phyloP scores from a whole-genome alignment of 2,888 invertebrate genomes.

The Schizotus pectinicornis region DNA sequence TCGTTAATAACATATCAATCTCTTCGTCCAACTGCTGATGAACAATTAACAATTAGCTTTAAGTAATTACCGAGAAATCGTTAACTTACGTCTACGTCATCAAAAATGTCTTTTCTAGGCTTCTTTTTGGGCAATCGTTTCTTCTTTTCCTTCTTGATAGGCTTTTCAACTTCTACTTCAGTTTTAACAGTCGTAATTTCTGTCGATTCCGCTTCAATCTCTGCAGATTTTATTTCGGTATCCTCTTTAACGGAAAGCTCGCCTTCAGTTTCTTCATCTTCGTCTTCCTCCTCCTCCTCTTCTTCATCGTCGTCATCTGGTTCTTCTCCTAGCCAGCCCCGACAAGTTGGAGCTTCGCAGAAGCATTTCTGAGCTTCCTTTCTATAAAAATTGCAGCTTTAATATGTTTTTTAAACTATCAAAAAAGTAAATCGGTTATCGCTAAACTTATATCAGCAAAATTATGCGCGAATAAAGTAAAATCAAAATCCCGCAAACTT shows the following conservation, averaged over 20 bases:
- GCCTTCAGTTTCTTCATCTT: conserved; percentile 49
- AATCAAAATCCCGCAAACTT: too few species aligned
- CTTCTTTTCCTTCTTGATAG: conserved; percentile 48
- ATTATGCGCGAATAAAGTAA: too few species aligned
- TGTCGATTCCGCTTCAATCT: conserved; percentile 20
- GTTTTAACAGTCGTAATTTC: conserved; percentile 15
- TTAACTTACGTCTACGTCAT: conserved; percentile 66
- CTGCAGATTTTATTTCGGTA: conserved; percentile 51
- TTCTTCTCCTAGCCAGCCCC: conserved; percentile 94
- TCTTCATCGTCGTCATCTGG: conserved; percentile 75
- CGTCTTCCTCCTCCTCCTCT: conserved; percentile 62
- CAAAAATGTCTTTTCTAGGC: conserved; percentile 61
- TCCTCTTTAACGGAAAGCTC: conserved; percentile 36
- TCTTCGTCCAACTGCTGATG: conserved; percentile 81
- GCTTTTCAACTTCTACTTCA: conserved; percentile 43
- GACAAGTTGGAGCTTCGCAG: conserved; percentile 87
- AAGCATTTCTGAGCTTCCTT: conserved; percentile 96
- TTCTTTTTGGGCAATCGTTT: conserved; percentile 50
- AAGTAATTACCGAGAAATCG: conserved; percentile 23
- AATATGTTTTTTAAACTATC: too few species aligned
- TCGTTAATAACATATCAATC: conserved; percentile 76
- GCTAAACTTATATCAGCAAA: too few species aligned
- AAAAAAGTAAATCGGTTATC: too few species aligned
- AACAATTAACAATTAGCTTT: conserved; percentile 27
- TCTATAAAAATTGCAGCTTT: conserved; percentile 59